Conservation (phyloP, 2,797 vertebrate genomes). For the Myotis vivesi region DNA sequence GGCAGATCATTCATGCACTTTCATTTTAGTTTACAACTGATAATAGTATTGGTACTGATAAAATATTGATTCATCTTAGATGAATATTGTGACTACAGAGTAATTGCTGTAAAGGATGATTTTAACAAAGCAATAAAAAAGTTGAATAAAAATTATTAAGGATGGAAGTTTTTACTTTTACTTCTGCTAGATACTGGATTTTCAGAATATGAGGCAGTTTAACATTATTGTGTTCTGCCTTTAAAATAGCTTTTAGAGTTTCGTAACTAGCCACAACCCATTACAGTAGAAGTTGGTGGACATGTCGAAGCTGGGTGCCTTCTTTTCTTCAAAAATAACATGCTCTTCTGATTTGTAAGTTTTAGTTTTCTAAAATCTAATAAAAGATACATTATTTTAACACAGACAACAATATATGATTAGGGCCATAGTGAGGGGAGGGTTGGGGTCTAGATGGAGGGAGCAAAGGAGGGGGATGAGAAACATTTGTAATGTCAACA, state of each 20-base stretch:
- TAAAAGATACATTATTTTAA: not conserved
- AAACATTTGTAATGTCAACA: not conserved
- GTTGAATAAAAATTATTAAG: not conserved
- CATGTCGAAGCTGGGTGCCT: not conserved
- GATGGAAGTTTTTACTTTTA: not conserved
- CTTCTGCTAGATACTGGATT: not conserved
- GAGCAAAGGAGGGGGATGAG: not conserved
- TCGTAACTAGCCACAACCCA: not conserved
- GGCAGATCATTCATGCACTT: not conserved
- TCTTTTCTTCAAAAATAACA: not conserved
- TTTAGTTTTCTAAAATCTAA: not conserved
- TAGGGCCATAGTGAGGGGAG: not conserved
- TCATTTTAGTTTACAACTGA: not conserved
- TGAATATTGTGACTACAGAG: not conserved
- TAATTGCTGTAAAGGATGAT: not conserved
- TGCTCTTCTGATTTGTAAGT: not conserved
- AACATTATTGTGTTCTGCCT: not conserved
- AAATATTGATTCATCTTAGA: not conserved
- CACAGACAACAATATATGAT: not conserved
- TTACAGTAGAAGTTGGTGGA: not conserved
- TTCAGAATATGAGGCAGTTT: not conserved
- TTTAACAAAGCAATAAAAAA: not conserved
- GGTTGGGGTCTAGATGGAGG: not conserved
- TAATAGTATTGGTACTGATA: not conserved
- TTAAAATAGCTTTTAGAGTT: not conserved